Base-by-base conservation (phyloP, 2,113 vertebrate species). In the Halichoerus grypus region DNA sequence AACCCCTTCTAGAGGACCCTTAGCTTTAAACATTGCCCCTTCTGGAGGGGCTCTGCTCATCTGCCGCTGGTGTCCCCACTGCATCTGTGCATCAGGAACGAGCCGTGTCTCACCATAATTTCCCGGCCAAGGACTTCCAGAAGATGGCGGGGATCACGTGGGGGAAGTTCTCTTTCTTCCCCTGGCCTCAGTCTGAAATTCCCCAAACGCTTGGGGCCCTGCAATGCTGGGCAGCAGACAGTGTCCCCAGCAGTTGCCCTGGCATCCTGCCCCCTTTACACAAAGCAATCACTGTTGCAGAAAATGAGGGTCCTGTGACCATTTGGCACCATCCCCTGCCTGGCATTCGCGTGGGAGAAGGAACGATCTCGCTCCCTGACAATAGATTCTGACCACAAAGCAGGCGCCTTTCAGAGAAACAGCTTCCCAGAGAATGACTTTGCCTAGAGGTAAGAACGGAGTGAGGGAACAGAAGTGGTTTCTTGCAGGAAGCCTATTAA, bases 211-310 rank as follows among this genome's bases (percentile, higher is more conserved):
- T 49, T 1, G 22, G 88, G 89, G 83, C 94, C 82, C 94, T 76
- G 82, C 31, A 2, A 4, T 5, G 59, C 92, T 33, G 95, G 82
- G 89, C 79, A 89, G 89, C 79, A 1, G 0, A 91, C 86, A 63
- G 53, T 79, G 72, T 77, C 87, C 65, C 90, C 80, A 88, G 93
- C 95, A 88, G 39, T 96, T 33, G 87, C 53, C 53, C 91, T 97
- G 97, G 98, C 98, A 89, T 89, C 92, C 28, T 97, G 97, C 92
- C 96, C 55, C 67, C 85, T 91, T 51, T 26, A 81, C 82, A 98
- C 97, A 98, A 97, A 97, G 97, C 97, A 42, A 71, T 93, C 91
- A 85, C 93, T 98, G 97, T 98, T 97, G 94, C 21, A 85, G 93
- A 96, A 96, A 93, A 88, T 72, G 85, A 97, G 97, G 96, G 97